A percentile compares a stretch with the other conserved stretches of the same genome.
phyloP scores from a whole-genome alignment of 2,797 vertebrate species.

The Syngnathus acus region DNA sequence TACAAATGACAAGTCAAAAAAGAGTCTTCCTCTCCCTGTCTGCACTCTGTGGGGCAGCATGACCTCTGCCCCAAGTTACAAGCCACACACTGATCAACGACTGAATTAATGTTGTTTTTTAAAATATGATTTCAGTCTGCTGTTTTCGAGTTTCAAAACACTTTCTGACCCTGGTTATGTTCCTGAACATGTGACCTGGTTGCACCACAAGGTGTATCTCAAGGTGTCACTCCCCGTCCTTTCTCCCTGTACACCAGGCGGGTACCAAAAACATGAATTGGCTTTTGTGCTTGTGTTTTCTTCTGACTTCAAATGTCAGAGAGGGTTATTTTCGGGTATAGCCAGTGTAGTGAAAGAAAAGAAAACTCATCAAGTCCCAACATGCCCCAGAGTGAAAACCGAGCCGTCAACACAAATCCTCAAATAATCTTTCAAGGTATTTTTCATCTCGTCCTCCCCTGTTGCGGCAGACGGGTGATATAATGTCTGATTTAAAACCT shows the following conservation, averaged over 20 bases:
- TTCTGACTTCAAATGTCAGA: background rate
- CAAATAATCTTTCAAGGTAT: conserved; percentile 28
- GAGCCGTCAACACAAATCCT: conserved; percentile 27
- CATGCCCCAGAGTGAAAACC: conserved; percentile 7
- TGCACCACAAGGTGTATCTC: too few species aligned
- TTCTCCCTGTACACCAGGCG: background rate
- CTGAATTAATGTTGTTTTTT: background rate
- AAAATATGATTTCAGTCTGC: background rate
- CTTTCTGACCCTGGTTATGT: too few species aligned
- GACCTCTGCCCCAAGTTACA: background rate
- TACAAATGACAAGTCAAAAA: too few species aligned
- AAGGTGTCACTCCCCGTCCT: background rate
- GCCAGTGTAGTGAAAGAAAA: background rate
- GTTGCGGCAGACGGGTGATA: conserved; percentile 43
- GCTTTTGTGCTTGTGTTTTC: background rate
- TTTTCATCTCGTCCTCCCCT: conserved; percentile 31
- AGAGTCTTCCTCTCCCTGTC: background rate
- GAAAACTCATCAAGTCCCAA: conserved; percentile 4
- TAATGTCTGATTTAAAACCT: conserved; percentile 47
- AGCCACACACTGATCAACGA: background rate
- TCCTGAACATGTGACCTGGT: too few species aligned
- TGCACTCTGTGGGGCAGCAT: background rate
- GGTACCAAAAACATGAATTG: background rate
- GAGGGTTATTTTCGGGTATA: background rate
- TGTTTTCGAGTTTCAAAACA: background rate